Conservation (phyloP, 2,888 invertebrate species). For the Trichopoda pennipes region DNA sequence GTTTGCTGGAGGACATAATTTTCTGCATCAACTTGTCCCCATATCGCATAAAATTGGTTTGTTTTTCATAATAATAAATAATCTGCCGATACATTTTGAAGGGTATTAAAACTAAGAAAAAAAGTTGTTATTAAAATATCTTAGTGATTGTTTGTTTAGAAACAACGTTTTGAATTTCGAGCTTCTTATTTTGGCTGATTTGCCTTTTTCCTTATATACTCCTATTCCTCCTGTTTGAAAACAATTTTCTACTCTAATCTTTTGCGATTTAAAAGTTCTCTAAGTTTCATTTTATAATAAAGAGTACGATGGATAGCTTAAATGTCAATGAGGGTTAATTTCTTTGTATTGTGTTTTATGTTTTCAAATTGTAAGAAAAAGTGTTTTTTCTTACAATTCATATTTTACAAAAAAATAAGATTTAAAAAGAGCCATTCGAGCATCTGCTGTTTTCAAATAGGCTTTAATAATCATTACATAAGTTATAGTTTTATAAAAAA, state of each 20-base stretch:
- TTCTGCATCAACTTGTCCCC: constrained; percentile 8
- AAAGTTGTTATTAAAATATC: constrained; percentile 61
- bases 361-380: background rate
- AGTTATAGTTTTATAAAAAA: no score
- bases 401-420: background rate
- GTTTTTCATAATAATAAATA: constrained; percentile 23
- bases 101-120: constrained; percentile 28
- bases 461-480: no score
- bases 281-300: constrained; percentile 40
- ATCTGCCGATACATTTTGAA: constrained; percentile 30
- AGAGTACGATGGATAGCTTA: constrained; percentile 30
- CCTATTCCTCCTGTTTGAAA: constrained; percentile 29
- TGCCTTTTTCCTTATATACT: background rate
- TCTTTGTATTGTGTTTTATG: background rate
- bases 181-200: background rate
- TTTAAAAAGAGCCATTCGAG: no score
- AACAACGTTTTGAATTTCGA: constrained; percentile 40
- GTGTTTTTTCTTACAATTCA: background rate
- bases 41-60: constrained; percentile 10
- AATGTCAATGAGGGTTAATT: constrained; percentile 57
- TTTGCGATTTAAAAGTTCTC: constrained; percentile 53
- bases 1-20: background rate
- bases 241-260: constrained; percentile 53
- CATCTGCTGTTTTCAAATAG: no score
- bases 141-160: constrained; percentile 52